These are phyloP conservation scores for Tortrix viridana DNA, from an alignment of 2,888 invertebrate species.

Conservation along the genomic window DNA sequence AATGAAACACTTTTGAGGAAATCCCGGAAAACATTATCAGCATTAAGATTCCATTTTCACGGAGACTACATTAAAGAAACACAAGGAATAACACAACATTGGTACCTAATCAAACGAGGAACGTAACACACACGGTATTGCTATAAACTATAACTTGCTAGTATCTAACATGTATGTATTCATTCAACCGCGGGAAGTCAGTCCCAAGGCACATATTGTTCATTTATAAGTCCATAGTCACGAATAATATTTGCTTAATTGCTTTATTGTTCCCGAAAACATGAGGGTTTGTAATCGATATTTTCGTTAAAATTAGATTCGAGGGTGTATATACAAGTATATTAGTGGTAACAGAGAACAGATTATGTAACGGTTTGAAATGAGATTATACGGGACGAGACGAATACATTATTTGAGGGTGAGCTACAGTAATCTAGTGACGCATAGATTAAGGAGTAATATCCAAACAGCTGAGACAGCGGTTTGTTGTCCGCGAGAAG, in stretches of 20 bases:
- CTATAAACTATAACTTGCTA: background rate
- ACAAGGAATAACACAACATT: background rate
- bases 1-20: too few species aligned
- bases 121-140: background rate
- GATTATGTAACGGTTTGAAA: slow-evolving; percentile 19
- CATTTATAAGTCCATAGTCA: slow-evolving; percentile 39
- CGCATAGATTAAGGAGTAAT: slow-evolving; percentile 28
- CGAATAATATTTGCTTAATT: slow-evolving; percentile 47
- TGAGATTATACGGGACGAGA: slow-evolving; percentile 24
- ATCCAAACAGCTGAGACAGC: slow-evolving; percentile 24
- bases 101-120: background rate
- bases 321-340: slow-evolving; percentile 35
- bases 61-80: background rate
- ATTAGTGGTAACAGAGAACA: slow-evolving; percentile 28
- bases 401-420: slow-evolving; percentile 33
- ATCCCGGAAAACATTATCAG: slow-evolving; percentile 2
- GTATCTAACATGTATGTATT: slow-evolving; percentile 8
- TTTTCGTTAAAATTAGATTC: slow-evolving; percentile 39
- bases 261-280: slow-evolving; percentile 47
- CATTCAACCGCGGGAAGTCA: slow-evolving; percentile 29
- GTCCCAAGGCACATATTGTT: slow-evolving; percentile 35
- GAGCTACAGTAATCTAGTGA: slow-evolving; percentile 24
- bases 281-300: slow-evolving; percentile 44
- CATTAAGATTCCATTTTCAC: background rate
- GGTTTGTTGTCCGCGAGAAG: background rate